phyloP scores from a whole-genome alignment of 2,888 invertebrate genomes.

The Nematopogon swammerdamellus region DNA sequence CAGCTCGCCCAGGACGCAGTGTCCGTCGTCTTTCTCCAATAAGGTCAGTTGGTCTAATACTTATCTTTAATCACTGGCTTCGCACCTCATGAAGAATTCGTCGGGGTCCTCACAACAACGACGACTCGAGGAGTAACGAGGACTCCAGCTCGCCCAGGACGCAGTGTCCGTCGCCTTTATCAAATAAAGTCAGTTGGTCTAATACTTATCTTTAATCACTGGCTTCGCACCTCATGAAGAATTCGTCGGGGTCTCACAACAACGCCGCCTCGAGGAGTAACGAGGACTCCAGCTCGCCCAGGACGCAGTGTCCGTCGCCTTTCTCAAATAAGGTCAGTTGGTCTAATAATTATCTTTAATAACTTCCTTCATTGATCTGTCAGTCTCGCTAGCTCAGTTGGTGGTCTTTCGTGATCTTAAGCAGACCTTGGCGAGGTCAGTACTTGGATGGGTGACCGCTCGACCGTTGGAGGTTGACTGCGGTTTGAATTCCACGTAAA shows the following conservation, averaged over 20 bases:
- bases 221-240: slow-evolving; percentile 84
- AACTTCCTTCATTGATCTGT: too few species aligned
- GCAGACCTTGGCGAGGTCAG: too few species aligned
- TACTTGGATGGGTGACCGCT: too few species aligned
- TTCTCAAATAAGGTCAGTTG: slow-evolving; percentile 65
- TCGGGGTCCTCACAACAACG: too few species aligned
- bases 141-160: slow-evolving; percentile 77
- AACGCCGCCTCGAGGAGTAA: slow-evolving; percentile 68
- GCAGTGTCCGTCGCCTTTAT: slow-evolving; percentile 79
- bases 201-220: too few species aligned
- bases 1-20: slow-evolving; percentile 73
- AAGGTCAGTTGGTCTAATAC: slow-evolving; percentile 38
- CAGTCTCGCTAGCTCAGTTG: too few species aligned
- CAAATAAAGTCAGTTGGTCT: slow-evolving; percentile 55
- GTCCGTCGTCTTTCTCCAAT: slow-evolving; percentile 77
- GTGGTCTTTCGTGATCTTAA: too few species aligned
- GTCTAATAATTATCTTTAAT: too few species aligned
- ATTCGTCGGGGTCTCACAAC: slow-evolving; percentile 42
- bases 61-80: too few species aligned
- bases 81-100: too few species aligned
- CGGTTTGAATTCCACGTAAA: too few species aligned
- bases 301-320: slow-evolving; percentile 77
- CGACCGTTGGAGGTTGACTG: too few species aligned
- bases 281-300: slow-evolving; percentile 76
- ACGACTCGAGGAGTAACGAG: slow-evolving; percentile 71